phyloP scores from a whole-genome alignment of 2,888 invertebrate genomes.

The Trissoscelio sp. region DNA sequence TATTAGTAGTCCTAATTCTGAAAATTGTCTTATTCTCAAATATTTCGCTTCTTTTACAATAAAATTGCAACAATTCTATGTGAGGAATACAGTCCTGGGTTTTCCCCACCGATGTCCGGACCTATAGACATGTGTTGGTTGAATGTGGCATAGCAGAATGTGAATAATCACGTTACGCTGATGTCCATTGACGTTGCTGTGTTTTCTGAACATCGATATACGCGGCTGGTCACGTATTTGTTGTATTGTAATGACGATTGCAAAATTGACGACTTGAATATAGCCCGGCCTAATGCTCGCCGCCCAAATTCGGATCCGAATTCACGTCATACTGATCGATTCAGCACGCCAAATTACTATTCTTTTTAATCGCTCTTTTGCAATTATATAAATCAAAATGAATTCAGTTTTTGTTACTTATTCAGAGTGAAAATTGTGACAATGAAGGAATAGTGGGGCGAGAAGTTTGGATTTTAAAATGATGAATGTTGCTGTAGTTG shows the following conservation, averaged over 20 bases:
- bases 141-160: constrained; percentile 28
- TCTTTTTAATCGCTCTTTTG: neutral
- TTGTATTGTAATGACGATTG: constrained; percentile 44
- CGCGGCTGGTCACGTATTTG: constrained; percentile 40
- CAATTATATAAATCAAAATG: too few relatives aligned
- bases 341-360: neutral
- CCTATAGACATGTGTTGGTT: constrained; percentile 18
- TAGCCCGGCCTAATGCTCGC: neutral
- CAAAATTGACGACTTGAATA: constrained; percentile 32
- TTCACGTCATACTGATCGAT: neutral
- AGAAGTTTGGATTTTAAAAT: neutral
- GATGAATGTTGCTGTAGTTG: neutral
- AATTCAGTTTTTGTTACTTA: too few relatives aligned
- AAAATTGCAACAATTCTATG: too few relatives aligned
- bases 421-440: too few relatives aligned
- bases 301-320: constrained; percentile 11
- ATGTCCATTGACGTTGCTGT: constrained; percentile 36
- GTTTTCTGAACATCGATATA: constrained; percentile 47
- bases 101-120: constrained; percentile 15
- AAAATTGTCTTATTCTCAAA: too few relatives aligned
- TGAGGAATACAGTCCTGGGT: too few relatives aligned
- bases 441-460: too few relatives aligned
- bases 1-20: too few relatives aligned
- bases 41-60: too few relatives aligned
- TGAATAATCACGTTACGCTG: constrained; percentile 45